phyloP scores from a whole-genome alignment of 2,113 vertebrate species.

The Rhipidura dahli region DNA sequence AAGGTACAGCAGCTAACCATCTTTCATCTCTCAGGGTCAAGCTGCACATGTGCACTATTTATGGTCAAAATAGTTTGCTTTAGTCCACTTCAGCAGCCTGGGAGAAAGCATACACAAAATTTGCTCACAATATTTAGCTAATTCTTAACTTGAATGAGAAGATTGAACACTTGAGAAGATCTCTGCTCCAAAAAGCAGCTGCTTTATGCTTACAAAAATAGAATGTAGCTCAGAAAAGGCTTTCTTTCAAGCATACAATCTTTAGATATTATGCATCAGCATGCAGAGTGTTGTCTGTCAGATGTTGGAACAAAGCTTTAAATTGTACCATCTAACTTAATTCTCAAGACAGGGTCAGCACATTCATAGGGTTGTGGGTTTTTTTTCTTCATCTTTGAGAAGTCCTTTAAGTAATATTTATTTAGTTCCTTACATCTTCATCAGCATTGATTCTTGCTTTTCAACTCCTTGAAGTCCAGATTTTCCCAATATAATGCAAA shows the following conservation, averaged over 20 bases:
- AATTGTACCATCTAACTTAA: conserved; percentile 59
- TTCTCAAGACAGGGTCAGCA: conserved; percentile 55
- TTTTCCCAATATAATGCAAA: conserved; percentile 35
- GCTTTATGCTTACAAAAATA: conserved; percentile 64
- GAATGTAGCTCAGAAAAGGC: conserved; percentile 46
- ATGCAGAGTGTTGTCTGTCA: conserved; percentile 58
- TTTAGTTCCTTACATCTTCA: conserved; percentile 39
- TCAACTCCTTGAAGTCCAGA: conserved; percentile 20
- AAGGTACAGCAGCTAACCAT: not conserved
- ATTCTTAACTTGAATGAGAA: conserved; percentile 19
- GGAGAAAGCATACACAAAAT: not conserved
- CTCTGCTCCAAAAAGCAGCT: conserved; percentile 53
- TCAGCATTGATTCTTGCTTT: conserved; percentile 39
- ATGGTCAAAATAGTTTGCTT: not conserved
- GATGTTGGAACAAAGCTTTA: conserved; percentile 65
- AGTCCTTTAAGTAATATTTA: conserved; percentile 49
- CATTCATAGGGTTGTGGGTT: not conserved
- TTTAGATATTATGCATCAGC: conserved; percentile 53
- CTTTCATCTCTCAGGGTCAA: not conserved
- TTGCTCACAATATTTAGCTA: not conserved
- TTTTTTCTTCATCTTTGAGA: not conserved
- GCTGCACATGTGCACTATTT: not conserved
- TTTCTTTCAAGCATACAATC: conserved; percentile 49
- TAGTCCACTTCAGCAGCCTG: not conserved
- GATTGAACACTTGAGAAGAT: conserved; percentile 43